Evolutionary conservation across 2,113 vertebrate genomes (phyloP).

Genomic region (Tenebrosternarchus preto): DNA sequence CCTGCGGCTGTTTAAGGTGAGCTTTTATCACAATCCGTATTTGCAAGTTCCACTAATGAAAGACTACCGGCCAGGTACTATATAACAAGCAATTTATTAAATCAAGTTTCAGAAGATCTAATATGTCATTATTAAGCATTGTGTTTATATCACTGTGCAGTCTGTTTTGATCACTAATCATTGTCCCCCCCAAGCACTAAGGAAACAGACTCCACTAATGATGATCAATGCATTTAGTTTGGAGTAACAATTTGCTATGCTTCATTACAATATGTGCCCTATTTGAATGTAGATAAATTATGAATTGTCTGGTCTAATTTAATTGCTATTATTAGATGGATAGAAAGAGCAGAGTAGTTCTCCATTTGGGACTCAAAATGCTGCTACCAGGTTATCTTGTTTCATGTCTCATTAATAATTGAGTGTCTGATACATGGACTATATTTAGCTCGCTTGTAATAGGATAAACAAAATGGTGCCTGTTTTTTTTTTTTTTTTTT

Average conservation of each 20-base stretch:
- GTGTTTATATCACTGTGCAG: neutral
- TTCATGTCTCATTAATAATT: constrained; percentile 56
- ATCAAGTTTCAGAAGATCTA: neutral
- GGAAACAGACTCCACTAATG: constrained; percentile 15
- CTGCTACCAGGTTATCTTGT: constrained; percentile 49
- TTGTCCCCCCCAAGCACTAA: constrained; percentile 17
- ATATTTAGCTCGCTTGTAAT: constrained; percentile 50
- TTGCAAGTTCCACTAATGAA: neutral
- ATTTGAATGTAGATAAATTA: neutral
- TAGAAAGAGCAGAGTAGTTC: neutral
- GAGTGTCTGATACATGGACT: constrained; percentile 43
- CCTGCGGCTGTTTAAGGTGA: constrained; percentile 97
- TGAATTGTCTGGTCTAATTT: constrained; percentile 26
- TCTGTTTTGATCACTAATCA: constrained; percentile 37
- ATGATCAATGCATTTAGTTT: constrained; percentile 35
- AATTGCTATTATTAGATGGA: constrained; percentile 29
- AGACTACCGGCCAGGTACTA: neutral
- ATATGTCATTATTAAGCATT: neutral
- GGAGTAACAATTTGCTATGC: neutral
- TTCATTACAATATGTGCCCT: neutral
- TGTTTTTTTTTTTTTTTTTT: constrained; percentile 27
- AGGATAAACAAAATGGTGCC: constrained; percentile 35
- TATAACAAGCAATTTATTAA: neutral
- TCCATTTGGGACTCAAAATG: constrained; percentile 32
- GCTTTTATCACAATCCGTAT: constrained; percentile 29